Conservation (phyloP, 2,797 vertebrate species). For the Scomberomorus guttatus region DNA sequence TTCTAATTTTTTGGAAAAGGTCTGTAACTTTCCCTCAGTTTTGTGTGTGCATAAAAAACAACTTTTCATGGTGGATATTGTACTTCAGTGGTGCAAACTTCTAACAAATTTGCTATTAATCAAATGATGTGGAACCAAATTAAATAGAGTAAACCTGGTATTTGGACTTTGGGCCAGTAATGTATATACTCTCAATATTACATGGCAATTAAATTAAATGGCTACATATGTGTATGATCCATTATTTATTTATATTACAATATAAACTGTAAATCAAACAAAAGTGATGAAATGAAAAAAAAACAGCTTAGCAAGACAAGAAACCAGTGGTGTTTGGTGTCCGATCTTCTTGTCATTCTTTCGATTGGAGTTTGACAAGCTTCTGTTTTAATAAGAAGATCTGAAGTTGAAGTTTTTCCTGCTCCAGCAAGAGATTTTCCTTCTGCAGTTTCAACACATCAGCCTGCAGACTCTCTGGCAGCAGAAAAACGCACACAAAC, state of each 20-base stretch:
- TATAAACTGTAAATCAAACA: not conserved
- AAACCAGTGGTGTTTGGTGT: not conserved
- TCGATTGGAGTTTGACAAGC: constrained; percentile 14
- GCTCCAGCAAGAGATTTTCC: constrained; percentile 67
- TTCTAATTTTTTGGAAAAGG: too few relatives aligned
- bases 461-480: constrained; percentile 35
- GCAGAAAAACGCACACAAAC: constrained; percentile 16
- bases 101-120: too few relatives aligned
- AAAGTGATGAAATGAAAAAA: not conserved
- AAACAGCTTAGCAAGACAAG: not conserved
- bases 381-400: constrained; percentile 56
- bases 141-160: too few relatives aligned
- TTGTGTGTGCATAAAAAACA: too few relatives aligned
- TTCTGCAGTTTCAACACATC: constrained; percentile 69
- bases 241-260: not conserved
- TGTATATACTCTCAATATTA: not conserved
- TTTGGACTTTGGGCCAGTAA: too few relatives aligned
- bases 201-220: not conserved
- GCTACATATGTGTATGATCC: not conserved
- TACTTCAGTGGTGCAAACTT: too few relatives aligned
- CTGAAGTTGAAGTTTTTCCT: constrained; percentile 70
- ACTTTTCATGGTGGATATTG: too few relatives aligned
- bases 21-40: too few relatives aligned
- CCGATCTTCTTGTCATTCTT: not conserved
- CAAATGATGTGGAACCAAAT: too few relatives aligned